Evolutionary conservation across 2,113 vertebrate species (phyloP).

Genomic region (Tragulus kanchil): DNA sequence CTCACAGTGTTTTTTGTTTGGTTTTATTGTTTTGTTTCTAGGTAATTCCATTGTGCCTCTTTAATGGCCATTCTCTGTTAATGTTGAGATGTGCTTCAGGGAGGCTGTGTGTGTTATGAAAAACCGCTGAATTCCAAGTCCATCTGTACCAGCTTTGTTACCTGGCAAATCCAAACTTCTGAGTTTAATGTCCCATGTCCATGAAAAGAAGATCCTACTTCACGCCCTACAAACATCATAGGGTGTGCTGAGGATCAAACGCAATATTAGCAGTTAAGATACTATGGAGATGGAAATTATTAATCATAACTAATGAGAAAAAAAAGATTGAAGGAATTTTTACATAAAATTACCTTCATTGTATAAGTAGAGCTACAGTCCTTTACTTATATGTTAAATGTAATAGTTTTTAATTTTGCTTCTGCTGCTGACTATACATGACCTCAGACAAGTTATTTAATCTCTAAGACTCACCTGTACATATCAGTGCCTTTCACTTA

Average conservation of each 20-base stretch:
- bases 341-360: conserved; percentile 14
- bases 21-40: neutral
- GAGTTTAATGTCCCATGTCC: neutral
- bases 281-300: neutral
- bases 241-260: neutral
- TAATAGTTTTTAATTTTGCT: conserved; percentile 30
- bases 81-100: neutral
- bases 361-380: neutral
- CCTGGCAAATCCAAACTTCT: neutral
- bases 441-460: neutral
- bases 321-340: neutral
- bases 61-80: neutral
- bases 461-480: neutral
- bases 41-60: neutral
- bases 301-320: conserved; percentile 12
- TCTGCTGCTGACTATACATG: neutral
- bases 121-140: neutral
- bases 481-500: neutral
- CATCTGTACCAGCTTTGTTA: neutral
- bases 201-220: neutral
- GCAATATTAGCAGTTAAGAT: neutral
- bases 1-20: neutral
- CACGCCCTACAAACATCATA: neutral
- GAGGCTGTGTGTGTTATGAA: neutral
- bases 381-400: neutral